Evolutionary conservation across 2,113 vertebrate genomes (phyloP), one percentile per base, ranked within the genome.

Genomic region (Tauraco erythrolophus): DNA sequence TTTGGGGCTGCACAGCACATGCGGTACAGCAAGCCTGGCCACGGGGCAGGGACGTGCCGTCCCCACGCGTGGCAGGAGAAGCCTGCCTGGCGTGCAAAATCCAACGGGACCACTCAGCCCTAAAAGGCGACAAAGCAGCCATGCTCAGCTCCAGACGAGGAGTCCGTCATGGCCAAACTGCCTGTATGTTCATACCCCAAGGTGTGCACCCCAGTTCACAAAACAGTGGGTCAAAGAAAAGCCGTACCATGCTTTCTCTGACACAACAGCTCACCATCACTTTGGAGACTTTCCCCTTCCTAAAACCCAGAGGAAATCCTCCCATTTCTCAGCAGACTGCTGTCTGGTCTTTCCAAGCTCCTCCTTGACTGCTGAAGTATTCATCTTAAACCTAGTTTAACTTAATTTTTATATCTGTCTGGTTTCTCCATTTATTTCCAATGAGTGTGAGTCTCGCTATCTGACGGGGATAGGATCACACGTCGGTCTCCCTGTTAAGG

Each of bases 391-490:
- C 6, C 21, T 70, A 45, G 65, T 83, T 81, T 72, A 46, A 62
- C 19, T 75, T 84, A 24, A 46, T 88, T 92, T 93, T 88, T 86
- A 7, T 28, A 21, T 69, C 30, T 75, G 6, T 51, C 43, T 70
- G 14, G 1, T 72, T 86, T 92, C 31, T 35, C 41, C 41, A 69
- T 91, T 85, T 90, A 90, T 69, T 92, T 86, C 51, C 58, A 74
- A 17, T 37, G 58, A 66, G 22, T 13, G 14, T 14, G 6, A 28
- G 12, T 74, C 68, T 89, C 0, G 0, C 48, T 58, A 2, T 23
- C 68, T 45, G 50, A 69, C 3, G 1, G n/a, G 31, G 45, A 61
- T 25, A 54, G 50, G 31, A 88, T 70, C 86, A 39, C 53, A 25
- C 0, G 0, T 41, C 54, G 53, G 4, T 83, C 43, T 83, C 54